Conservation (phyloP, 2,113 vertebrate genomes). For the Delphinapterus leucas region DNA sequence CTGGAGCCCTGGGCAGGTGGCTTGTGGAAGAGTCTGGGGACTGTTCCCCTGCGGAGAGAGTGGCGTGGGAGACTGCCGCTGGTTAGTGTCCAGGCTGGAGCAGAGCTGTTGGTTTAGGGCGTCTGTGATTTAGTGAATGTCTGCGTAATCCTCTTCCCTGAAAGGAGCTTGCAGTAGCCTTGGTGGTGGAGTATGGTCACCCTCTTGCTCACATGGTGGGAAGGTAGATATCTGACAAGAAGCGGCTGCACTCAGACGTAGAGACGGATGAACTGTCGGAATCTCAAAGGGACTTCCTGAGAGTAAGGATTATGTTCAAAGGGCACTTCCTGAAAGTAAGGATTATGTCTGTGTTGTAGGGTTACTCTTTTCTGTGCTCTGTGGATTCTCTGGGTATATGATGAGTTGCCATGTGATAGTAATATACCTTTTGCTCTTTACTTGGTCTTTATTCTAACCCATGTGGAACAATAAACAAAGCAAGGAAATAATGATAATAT, state of each 20-base stretch:
- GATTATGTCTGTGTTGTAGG: neutral
- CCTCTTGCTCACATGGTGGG: neutral
- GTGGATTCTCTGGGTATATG: neutral
- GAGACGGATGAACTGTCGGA: neutral
- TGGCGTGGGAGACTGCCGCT: neutral
- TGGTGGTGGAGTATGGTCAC: neutral
- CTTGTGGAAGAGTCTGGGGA: neutral
- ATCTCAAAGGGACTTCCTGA: neutral
- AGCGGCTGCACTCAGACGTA: neutral
- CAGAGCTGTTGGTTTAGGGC: neutral
- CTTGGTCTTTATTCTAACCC: neutral
- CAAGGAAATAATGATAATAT: neutral
- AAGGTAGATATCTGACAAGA: neutral
- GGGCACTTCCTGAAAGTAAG: neutral
- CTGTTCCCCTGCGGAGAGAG: neutral
- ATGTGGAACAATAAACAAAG: neutral
- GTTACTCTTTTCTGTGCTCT: neutral
- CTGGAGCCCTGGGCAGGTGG: accelerated
- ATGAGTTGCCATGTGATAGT: neutral
- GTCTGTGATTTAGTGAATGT: neutral
- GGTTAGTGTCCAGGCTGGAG: neutral
- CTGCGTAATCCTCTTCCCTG: neutral
- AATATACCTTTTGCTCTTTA: neutral
- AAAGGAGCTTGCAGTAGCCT: neutral
- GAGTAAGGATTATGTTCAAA: neutral